These are phyloP conservation scores for Drosophila siamana DNA, from an alignment of 2,888 invertebrate species.

Conservation along the genomic window DNA sequence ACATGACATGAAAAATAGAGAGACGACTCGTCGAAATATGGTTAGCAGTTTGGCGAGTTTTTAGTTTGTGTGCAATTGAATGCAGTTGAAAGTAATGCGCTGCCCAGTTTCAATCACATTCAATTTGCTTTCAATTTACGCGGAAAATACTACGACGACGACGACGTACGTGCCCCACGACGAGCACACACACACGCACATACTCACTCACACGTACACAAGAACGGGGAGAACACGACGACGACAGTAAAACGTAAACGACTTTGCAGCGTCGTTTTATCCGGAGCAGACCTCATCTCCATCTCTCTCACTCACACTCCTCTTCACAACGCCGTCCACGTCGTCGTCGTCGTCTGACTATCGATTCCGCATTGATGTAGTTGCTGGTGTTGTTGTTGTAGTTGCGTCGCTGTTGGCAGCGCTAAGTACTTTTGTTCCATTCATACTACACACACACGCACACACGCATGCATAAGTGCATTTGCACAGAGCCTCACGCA, in stretches of 20 bases:
- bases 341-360: constrained; percentile 60
- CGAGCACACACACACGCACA: constrained; percentile 27
- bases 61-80: constrained; percentile 18
- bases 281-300: constrained; percentile 39
- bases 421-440: constrained; percentile 77
- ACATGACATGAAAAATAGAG: constrained; percentile 35
- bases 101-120: constrained; percentile 58
- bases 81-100: constrained; percentile 28
- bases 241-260: constrained; percentile 52
- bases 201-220: constrained; percentile 10
- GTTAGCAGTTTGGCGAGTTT: constrained; percentile 29
- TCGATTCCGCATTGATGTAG: constrained; percentile 65
- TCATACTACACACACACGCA: constrained; percentile 61
- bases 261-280: constrained; percentile 52
- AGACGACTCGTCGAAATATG: constrained; percentile 28
- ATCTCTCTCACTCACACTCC: neutral
- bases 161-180: constrained; percentile 63
- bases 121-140: constrained; percentile 77
- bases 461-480: constrained; percentile 32
- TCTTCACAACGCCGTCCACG: constrained; percentile 27
- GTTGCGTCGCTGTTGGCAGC: constrained; percentile 44
- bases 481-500: constrained; percentile 47
- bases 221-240: constrained; percentile 19
- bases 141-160: constrained; percentile 77
- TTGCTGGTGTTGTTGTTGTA: constrained; percentile 34